Evolutionary conservation across 1,140 invertebrate genomes (phyloP), one percentile per base, ranked within the genome.

Genomic region (Drosophila ambigua): DNA sequence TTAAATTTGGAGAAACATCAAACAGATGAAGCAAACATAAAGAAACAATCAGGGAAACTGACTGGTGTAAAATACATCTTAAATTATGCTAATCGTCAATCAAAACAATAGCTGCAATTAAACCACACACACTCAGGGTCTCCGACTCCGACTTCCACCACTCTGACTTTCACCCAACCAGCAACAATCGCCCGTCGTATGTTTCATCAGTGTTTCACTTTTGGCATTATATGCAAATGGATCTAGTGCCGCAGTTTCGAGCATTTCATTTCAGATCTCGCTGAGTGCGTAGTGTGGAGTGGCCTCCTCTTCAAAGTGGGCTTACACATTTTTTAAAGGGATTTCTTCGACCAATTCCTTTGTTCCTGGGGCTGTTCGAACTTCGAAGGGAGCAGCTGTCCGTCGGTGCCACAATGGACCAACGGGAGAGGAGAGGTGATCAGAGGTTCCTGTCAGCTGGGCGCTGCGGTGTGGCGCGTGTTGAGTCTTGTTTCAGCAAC

Each of bases 81-180:
- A 64, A 61, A 66, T 48, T 74, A 81, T 85, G 81, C 59, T 81
- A 81, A 85, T 85, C 74, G 63, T 28, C 64, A 41, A 71, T 73
- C 61, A 63, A 81, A 87, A 85, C 82, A 85, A 85, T 81, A 77
- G 74, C 74, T 64, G 77, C 69, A 85, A 85, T 85, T 87, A 85
- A 85, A 72, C 74, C 60, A 74, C 55, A 53, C 50, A 46, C 51
- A 63, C 28, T 69, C 65, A 45, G 31, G 11, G 35, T 39, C 35
- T 13, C 35, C 35, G 35, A 39, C 35, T 39, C 35, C 35, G 11
- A 39, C 35, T 39, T 39, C 35, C 35, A 28, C 26, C 26, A 39
- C 35, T 39, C 58, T 74, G 65, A 87, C 81, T 85, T 85, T 85
- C 81, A 67, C 81, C 50, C n/a, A 24, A 41, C 51, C 41, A 39